A percentile compares a stretch with the other conserved stretches of the same genome.
Evolutionary conservation across 2,888 invertebrate genomes (phyloP).

Genomic region (Galerucella nymphaeae): DNA sequence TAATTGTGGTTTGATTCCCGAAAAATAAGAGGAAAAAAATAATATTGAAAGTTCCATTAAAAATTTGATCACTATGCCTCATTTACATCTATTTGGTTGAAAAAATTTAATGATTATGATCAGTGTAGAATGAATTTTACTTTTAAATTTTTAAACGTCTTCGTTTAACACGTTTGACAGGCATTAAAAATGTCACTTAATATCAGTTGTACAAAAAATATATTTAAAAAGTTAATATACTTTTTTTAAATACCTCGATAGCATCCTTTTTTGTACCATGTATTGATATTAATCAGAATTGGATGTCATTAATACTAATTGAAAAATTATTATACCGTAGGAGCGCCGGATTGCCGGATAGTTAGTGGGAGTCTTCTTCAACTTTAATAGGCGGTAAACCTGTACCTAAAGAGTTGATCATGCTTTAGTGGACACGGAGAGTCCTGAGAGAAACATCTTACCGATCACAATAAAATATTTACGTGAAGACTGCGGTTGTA

Average conservation of each 20-base stretch:
- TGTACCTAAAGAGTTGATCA: slow-evolving; percentile 20
- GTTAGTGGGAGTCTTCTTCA: slow-evolving; percentile 23
- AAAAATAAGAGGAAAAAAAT: no score
- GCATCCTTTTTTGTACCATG: background rate
- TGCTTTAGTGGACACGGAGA: slow-evolving; percentile 17
- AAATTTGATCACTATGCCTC: no score
- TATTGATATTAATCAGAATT: slow-evolving; percentile 8
- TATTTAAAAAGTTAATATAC: background rate
- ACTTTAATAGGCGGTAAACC: slow-evolving; percentile 17
- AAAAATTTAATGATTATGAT: no score
- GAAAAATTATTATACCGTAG: slow-evolving; percentile 9
- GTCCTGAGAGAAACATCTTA: slow-evolving; percentile 6
- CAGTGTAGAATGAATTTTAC: no score
- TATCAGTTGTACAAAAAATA: background rate
- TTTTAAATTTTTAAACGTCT: no score
- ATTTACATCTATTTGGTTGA: no score
- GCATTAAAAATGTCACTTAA: no score
- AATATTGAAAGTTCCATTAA: no score
- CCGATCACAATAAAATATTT: background rate
- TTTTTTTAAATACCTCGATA: background rate
- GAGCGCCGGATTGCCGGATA: slow-evolving; percentile 16
- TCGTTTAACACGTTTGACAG: no score
- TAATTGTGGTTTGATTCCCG: no score
- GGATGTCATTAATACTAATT: slow-evolving; percentile 9
- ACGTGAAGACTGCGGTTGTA: background rate